A percentile compares a stretch with the other conserved stretches of the same genome.
phyloP scores from a whole-genome alignment of 2,113 vertebrate species.

The Condylura cristata region DNA sequence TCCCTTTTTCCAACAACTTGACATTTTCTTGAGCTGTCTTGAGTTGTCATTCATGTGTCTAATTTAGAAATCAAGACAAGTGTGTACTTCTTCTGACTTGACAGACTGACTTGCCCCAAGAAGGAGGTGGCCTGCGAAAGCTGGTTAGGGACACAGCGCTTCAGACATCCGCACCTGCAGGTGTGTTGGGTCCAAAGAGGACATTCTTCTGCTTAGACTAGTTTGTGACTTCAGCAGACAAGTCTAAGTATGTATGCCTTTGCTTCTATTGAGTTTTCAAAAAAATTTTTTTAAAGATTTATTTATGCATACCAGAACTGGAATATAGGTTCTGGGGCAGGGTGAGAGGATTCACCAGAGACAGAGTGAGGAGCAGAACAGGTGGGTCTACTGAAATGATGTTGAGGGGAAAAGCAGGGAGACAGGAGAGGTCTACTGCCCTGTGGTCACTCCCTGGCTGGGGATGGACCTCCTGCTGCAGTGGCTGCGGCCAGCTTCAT shows the following conservation, averaged over 20 bases:
- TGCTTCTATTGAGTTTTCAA: background rate
- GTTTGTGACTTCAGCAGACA: background rate
- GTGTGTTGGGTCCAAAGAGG: background rate
- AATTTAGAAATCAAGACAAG: conserved; percentile 47
- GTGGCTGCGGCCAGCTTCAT: too few relatives aligned
- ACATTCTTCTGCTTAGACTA: background rate
- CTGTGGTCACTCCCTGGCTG: too few relatives aligned
- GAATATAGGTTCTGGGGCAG: too few relatives aligned
- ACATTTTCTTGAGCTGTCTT: background rate
- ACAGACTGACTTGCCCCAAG: background rate
- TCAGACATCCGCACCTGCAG: background rate
- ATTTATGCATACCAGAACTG: too few relatives aligned
- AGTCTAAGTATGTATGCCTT: background rate
- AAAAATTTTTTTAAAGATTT: too few relatives aligned
- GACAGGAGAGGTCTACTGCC: too few relatives aligned
- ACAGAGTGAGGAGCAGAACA: too few relatives aligned
- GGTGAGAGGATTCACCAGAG: too few relatives aligned
- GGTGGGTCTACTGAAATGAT: too few relatives aligned
- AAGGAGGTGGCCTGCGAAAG: background rate
- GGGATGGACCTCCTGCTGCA: too few relatives aligned
- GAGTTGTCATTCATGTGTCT: background rate
- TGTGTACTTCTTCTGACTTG: conserved; percentile 1
- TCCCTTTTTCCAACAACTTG: background rate
- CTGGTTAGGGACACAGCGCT: background rate
- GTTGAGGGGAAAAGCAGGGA: too few relatives aligned